These are phyloP conservation scores for Callimorpha dominula DNA, from an alignment of 2,888 invertebrate genomes.

Conservation along the genomic window DNA sequence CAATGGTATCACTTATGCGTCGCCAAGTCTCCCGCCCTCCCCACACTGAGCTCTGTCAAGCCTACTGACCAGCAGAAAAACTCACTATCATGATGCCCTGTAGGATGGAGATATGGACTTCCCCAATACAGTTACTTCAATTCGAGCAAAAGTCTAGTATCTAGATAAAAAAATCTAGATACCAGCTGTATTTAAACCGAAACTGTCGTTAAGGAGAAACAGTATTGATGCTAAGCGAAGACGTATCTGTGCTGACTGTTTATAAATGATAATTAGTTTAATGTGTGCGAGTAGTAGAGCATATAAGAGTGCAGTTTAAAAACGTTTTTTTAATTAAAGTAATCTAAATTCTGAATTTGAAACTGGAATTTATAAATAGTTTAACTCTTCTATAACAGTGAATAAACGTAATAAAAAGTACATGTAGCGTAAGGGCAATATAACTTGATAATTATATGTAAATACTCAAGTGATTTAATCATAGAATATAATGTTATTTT, in stretches of 20 bases:
- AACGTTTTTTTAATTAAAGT: background rate
- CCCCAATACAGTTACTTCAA: no score
- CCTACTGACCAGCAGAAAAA: no score
- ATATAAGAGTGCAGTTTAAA: slow-evolving; percentile 32
- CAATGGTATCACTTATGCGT: no score
- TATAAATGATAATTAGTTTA: background rate
- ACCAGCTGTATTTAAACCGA: no score
- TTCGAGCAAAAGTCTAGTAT: no score
- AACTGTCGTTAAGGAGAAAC: background rate
- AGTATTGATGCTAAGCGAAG: background rate
- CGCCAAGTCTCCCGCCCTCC: no score
- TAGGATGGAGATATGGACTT: no score
- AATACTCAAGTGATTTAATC: background rate
- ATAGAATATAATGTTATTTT: background rate
- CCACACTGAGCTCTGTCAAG: no score
- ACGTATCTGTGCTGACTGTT: background rate
- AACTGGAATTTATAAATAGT: background rate
- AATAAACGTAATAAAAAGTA: background rate
- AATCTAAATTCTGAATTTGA: background rate
- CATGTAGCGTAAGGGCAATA: background rate
- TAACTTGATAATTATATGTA: background rate
- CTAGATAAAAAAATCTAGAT: no score
- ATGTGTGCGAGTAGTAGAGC: slow-evolving; percentile 25
- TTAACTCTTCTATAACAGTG: background rate
- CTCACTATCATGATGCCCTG: no score